Evolutionary conservation across 2,888 invertebrate species (phyloP), one percentile per base, ranked within the genome.

Genomic region (Leptothorax acervorum): DNA sequence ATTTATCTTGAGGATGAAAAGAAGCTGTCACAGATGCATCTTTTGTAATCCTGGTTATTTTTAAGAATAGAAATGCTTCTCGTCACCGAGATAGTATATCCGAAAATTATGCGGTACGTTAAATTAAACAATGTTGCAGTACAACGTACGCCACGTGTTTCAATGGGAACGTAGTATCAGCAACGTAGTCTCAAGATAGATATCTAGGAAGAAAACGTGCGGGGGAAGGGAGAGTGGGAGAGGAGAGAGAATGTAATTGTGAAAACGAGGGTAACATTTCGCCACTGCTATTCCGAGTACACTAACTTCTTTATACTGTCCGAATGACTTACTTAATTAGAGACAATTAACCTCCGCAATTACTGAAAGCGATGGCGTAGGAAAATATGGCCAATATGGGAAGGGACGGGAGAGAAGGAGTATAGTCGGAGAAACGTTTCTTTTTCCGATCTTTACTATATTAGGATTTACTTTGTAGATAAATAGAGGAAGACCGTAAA

Each of bases 331-430:
- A 91, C 88, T 89, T 90, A 91, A 92, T 92, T 91, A 92, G 90
- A 68, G 60, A 8, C 91, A 92, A 92, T 92, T 92, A 91, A 92
- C 91, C 89, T 85, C 85, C 65, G 86, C 88, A 90, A 91, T 90
- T 91, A 87, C 76, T 86, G 88, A 88, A 87, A 87, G 86, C 84
- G 81, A 88, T 87, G 85, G 86, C 84, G 84, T 76, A 81, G 88
- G 84, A 82, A 88, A 89, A 55, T 63, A 23, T 23, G 23, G 23
- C 23, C 23, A 23, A 23, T 23, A 39, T 12, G 31, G 35, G n/a
- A 35, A 35, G 2, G 42, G n/a, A 35, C 15, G 39, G 15, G 45
- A 42, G 35, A n/a, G 15, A 45, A 76, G 2, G 23, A 39, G 35
- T 53, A 18, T 53, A 55, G 45, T 63, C 53, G 65, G 79, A 1